phyloP scores from a whole-genome alignment of 2,113 vertebrate species.

The Hystrix brachyura region DNA sequence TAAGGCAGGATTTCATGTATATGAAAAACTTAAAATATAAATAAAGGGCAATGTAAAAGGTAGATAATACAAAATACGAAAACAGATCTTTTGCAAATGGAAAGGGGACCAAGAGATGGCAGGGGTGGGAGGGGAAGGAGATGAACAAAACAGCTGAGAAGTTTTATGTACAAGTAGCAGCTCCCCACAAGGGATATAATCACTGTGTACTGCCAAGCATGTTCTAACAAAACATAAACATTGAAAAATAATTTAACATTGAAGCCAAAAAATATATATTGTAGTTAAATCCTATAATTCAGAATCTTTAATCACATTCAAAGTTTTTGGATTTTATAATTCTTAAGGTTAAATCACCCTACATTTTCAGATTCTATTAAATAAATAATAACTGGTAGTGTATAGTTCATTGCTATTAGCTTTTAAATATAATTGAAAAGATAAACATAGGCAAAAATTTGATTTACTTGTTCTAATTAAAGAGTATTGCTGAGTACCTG shows the following conservation, averaged over 20 bases:
- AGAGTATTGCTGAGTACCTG: neutral
- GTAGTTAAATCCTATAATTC: neutral
- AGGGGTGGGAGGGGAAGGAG: neutral
- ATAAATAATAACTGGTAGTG: neutral
- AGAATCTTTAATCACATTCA: neutral
- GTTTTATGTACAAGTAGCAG: neutral
- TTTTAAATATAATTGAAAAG: neutral
- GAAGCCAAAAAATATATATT: neutral
- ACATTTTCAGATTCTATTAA: neutral
- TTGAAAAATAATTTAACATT: neutral
- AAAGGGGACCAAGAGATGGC: neutral
- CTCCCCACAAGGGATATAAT: neutral
- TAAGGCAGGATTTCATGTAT: neutral
- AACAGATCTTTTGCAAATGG: neutral
- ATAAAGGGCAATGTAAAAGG: neutral
- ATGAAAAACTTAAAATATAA: neutral
- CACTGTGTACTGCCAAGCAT: neutral
- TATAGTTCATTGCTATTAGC: neutral
- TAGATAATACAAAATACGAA: neutral
- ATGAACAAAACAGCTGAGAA: neutral
- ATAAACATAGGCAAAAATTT: neutral
- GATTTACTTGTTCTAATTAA: conserved; percentile 49
- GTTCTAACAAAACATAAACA: neutral
- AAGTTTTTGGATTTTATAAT: neutral
- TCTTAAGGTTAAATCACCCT: neutral